These are phyloP conservation scores for Sinella curviseta DNA, from an alignment of 1,140 invertebrate genomes.

Conservation along the genomic window DNA sequence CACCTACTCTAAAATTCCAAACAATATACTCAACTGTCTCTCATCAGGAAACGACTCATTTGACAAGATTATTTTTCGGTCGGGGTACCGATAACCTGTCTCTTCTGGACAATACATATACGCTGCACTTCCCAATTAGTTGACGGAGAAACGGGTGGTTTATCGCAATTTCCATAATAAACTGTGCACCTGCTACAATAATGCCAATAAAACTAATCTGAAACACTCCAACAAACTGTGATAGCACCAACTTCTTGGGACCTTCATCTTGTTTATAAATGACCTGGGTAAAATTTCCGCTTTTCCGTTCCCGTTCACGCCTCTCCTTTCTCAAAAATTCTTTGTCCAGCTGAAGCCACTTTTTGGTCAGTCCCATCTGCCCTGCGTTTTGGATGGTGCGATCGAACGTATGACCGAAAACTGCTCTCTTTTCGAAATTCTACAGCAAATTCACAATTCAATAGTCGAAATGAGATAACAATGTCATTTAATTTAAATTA, in stretches of 20 bases:
- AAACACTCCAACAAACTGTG: neutral
- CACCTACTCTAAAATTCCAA: no score
- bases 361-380: constrained; percentile 12
- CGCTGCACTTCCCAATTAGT: no score
- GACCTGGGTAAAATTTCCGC: neutral
- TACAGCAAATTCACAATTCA: neutral
- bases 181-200: no score
- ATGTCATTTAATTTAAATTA: neutral
- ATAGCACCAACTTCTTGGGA: neutral
- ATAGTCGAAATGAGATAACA: neutral
- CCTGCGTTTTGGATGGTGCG: neutral
- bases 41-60: no score
- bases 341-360: constrained; percentile 8
- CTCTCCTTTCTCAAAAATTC: neutral
- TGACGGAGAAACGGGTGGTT: no score
- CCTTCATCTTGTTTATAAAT: neutral
- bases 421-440: neutral
- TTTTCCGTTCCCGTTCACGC: neutral
- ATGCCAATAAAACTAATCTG: no score
- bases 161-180: no score
- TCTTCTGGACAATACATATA: no score
- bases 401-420: neutral
- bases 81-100: no score
- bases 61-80: no score
- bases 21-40: no score